A percentile compares a stretch with the other conserved stretches of the same genome.
These are phyloP conservation scores for Scarus forsteni DNA, from an alignment of 2,797 vertebrate genomes.

Conservation along the genomic window DNA sequence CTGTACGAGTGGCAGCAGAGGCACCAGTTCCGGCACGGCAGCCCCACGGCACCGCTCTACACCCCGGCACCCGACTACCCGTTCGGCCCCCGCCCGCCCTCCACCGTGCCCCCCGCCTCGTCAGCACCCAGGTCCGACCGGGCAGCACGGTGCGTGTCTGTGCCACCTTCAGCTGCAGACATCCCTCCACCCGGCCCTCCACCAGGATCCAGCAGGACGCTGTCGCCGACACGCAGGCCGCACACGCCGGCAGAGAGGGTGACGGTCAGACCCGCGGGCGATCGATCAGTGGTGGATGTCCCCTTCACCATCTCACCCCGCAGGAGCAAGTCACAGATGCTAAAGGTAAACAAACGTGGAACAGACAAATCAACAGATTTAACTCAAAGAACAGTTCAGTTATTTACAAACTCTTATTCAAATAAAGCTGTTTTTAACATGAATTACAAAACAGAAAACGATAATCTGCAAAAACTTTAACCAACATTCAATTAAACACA, in stretches of 20 bases:
- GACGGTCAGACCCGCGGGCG: conserved; percentile 87
- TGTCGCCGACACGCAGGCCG: conserved; percentile 85
- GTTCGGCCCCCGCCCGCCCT: conserved; percentile 86
- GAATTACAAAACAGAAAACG: too few relatives aligned
- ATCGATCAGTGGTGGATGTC: conserved; percentile 82
- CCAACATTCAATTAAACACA: too few relatives aligned
- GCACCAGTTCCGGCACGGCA: conserved; percentile 94
- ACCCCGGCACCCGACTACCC: conserved; percentile 88
- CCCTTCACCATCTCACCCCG: conserved; percentile 87
- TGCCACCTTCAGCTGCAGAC: conserved; percentile 91
- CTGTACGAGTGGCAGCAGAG: conserved; percentile 98
- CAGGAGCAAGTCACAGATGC: conserved; percentile 83
- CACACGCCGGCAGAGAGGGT: conserved; percentile 93
- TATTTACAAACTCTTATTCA: too few relatives aligned
- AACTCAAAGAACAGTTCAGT: too few relatives aligned
- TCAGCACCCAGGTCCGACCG: conserved; percentile 85
- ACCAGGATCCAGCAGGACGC: conserved; percentile 68
- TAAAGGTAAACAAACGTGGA: conserved; percentile 84
- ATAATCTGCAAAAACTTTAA: too few relatives aligned
- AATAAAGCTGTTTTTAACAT: too few relatives aligned
- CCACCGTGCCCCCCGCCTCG: conserved; percentile 86
- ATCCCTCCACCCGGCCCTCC: conserved; percentile 86
- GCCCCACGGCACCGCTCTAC: conserved; percentile 92
- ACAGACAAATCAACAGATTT: not conserved
- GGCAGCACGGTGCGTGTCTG: conserved; percentile 91